phyloP scores from a whole-genome alignment of 2,113 vertebrate genomes.

The Ranitomeya variabilis region DNA sequence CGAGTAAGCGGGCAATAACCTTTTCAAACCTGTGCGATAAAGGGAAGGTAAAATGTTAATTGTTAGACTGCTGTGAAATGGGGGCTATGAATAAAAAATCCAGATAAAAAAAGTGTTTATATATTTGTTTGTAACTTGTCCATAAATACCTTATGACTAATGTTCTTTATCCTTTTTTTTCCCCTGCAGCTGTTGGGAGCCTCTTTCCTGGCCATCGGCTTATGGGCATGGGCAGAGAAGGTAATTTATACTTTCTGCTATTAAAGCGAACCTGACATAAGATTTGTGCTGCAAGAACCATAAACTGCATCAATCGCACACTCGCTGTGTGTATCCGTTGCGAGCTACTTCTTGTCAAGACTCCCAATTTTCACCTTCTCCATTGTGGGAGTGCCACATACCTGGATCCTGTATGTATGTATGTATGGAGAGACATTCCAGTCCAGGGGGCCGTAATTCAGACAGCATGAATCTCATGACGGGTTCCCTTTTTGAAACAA shows the following conservation, averaged over 20 bases:
- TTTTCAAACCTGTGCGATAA: background rate
- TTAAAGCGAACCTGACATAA: no score
- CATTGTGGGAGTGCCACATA: no score
- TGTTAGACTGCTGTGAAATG: background rate
- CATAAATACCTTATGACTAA: background rate
- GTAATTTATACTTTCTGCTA: constrained; percentile 66
- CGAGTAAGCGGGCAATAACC: background rate
- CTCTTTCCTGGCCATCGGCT: constrained; percentile 83
- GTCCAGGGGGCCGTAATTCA: no score
- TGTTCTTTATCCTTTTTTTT: constrained; percentile 16
- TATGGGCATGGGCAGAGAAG: constrained; percentile 96
- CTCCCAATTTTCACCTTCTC: no score
- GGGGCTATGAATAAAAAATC: background rate
- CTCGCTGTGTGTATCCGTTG: no score
- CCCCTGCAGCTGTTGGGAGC: constrained; percentile 84
- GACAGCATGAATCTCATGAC: no score
- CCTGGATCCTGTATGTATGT: no score
- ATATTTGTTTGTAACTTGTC: background rate
- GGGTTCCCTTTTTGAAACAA: no score
- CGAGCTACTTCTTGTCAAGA: no score
- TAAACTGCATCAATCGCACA: no score
- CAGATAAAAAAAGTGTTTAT: background rate
- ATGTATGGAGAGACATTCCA: no score
- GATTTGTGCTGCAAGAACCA: no score
- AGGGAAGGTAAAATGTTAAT: background rate